phyloP scores from a whole-genome alignment of 1,140 invertebrate genomes.

The Pantala flavescens region DNA sequence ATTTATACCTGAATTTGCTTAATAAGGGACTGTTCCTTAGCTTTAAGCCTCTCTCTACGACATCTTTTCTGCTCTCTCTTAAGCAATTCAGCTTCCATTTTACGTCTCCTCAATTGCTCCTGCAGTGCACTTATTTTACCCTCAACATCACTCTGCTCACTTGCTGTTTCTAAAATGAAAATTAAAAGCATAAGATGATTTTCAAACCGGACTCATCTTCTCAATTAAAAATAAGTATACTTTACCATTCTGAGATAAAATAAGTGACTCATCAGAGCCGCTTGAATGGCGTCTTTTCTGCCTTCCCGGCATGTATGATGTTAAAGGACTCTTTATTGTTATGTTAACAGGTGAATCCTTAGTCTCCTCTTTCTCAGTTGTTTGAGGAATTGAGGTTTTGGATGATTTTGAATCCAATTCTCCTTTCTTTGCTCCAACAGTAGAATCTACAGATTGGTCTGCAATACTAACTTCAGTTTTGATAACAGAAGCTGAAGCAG shows the following conservation, averaged over 20 bases:
- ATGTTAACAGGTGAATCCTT: neutral
- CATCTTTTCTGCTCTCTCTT: constrained; percentile 37
- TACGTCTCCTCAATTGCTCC: constrained; percentile 39
- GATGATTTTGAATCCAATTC: neutral
- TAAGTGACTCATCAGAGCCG: constrained; percentile 45
- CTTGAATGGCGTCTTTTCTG: constrained; percentile 35
- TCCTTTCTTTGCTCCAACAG: neutral
- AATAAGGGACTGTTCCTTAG: constrained; percentile 40
- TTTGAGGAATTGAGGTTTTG: neutral
- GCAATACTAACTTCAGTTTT: neutral
- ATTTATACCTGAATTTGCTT: constrained; percentile 41
- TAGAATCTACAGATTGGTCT: neutral
- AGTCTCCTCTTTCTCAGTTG: neutral
- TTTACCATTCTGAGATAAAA: constrained; percentile 35
- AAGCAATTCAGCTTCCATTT: constrained; percentile 38
- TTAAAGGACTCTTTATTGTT: constrained; percentile 27
- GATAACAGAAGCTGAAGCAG: neutral
- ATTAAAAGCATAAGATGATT: too few relatives aligned
- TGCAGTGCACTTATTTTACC: constrained; percentile 39
- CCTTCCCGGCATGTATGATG: constrained; percentile 24
- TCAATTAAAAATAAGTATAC: too few relatives aligned
- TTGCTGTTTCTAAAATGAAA: constrained; percentile 36
- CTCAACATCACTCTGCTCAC: constrained; percentile 44
- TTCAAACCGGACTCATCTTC: too few relatives aligned
- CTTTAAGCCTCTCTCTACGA: constrained; percentile 38